Conservation (phyloP, 2,797 vertebrate species). For the Cichlasoma orientale region DNA sequence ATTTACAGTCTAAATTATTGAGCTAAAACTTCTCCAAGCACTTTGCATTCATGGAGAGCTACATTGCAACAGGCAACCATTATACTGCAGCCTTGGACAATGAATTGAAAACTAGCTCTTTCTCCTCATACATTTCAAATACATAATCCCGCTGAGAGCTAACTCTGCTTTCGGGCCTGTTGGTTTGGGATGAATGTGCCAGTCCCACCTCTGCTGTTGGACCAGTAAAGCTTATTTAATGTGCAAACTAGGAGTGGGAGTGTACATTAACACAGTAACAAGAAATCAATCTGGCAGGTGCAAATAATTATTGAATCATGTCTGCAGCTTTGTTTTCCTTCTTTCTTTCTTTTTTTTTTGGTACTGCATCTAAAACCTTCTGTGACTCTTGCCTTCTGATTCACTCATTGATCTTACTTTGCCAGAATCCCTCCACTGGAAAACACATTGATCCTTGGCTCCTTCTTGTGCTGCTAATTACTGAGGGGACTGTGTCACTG, state of each 20-base stretch:
- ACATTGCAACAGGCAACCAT: slow-evolving; percentile 50
- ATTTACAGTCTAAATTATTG: slow-evolving; percentile 64
- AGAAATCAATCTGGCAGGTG: slow-evolving; percentile 60
- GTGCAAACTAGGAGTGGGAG: slow-evolving; percentile 45
- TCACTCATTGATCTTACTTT: slow-evolving; percentile 63
- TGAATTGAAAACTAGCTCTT: slow-evolving; percentile 52
- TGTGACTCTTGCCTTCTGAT: slow-evolving; percentile 45
- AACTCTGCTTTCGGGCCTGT: slow-evolving; percentile 30
- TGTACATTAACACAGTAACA: slow-evolving; percentile 45
- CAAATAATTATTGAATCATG: slow-evolving; percentile 57
- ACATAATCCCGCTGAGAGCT: slow-evolving; percentile 45
- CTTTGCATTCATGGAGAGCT: slow-evolving; percentile 55
- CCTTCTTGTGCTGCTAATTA: slow-evolving; percentile 76
- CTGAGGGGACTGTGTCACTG: slow-evolving; percentile 74
- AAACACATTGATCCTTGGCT: slow-evolving; percentile 77
- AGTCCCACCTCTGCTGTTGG: slow-evolving; percentile 21
- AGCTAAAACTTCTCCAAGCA: slow-evolving; percentile 53
- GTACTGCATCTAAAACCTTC: slow-evolving; percentile 35
- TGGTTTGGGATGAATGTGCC: slow-evolving; percentile 21
- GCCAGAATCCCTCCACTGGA: slow-evolving; percentile 64
- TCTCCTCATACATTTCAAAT: slow-evolving; percentile 54
- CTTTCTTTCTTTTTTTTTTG: background rate
- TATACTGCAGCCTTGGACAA: slow-evolving; percentile 54
- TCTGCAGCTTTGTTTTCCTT: slow-evolving; percentile 7
- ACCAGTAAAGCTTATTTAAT: slow-evolving; percentile 51